Evolutionary conservation across 2,888 invertebrate species (phyloP).

Genomic region (Caenorhabditis macrosperma): DNA sequence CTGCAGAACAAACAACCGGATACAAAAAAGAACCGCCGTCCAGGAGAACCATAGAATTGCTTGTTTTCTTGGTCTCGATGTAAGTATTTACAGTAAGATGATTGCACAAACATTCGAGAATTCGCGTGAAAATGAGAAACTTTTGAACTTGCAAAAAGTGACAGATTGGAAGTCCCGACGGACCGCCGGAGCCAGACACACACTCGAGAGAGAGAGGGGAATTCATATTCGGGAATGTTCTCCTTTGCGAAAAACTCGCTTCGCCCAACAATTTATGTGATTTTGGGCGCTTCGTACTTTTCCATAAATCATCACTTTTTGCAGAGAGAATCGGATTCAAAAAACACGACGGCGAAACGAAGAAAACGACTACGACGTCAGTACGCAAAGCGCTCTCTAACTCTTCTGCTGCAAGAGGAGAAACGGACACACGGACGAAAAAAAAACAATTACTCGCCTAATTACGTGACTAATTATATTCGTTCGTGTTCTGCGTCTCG

Average conservation of each 20-base stretch:
- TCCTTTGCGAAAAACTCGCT: conserved; percentile 37
- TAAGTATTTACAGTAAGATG: no score
- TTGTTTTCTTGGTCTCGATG: no score
- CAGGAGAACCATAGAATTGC: no score
- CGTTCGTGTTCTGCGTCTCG: conserved; percentile 45
- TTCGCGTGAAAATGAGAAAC: background rate
- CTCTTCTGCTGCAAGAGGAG: conserved; percentile 17
- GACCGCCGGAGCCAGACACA: conserved; percentile 2
- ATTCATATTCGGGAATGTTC: conserved; percentile 52
- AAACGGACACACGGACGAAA: conserved; percentile 25
- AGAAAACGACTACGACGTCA: conserved; percentile 9
- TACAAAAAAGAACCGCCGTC: no score
- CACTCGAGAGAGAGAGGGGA: conserved; percentile 9
- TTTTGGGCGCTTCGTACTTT: conserved; percentile 24
- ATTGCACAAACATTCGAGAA: no score
- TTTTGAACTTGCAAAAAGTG: conserved; percentile 37
- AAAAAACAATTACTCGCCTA: conserved; percentile 65
- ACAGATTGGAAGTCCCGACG: conserved; percentile 3
- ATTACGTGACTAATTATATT: conserved; percentile 63
- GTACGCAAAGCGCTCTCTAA: conserved; percentile 18
- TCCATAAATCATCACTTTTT: conserved; percentile 40
- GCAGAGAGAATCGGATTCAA: conserved; percentile 6
- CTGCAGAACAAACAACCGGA: no score
- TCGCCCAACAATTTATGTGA: conserved; percentile 34
- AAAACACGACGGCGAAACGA: background rate